These are phyloP conservation scores for Pristionchus japonicus DNA, from an alignment of 2,888 invertebrate species.

Conservation along the genomic window DNA sequence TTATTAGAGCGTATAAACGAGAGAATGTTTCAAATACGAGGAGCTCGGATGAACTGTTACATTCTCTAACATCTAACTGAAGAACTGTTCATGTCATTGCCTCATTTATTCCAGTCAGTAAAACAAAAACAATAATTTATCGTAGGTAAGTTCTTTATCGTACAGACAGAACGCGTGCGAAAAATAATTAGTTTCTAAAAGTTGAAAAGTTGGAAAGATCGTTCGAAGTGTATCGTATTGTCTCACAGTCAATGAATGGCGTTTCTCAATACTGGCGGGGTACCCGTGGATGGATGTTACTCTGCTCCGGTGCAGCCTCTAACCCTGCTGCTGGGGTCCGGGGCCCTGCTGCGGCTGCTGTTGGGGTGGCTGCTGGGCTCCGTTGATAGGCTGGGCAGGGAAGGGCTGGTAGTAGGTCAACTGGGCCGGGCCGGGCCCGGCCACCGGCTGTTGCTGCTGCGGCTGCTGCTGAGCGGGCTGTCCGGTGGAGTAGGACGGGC, in stretches of 20 bases:
- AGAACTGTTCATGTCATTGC: too few species aligned
- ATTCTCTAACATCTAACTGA: too few species aligned
- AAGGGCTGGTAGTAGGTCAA: conserved; percentile 34
- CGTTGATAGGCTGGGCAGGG: conserved; percentile 18
- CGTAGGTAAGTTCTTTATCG: background rate
- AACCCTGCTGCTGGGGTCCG: conserved; percentile 4
- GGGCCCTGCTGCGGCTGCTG: background rate
- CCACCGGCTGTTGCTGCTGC: background rate
- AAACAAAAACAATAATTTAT: background rate
- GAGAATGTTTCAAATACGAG: too few species aligned
- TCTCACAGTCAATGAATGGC: conserved; percentile 4
- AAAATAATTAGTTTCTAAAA: background rate
- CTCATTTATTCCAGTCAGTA: too few species aligned
- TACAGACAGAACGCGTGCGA: background rate
- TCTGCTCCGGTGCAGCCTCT: background rate
- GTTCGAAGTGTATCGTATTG: background rate
- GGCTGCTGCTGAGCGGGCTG: background rate
- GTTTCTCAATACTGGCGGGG: conserved; percentile 22
- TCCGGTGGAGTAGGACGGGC: background rate
- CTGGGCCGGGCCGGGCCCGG: conserved; percentile 32
- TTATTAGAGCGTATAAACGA: too few species aligned
- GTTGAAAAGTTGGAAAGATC: background rate
- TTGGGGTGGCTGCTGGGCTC: background rate
- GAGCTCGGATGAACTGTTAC: too few species aligned
- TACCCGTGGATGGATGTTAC: background rate